A percentile compares a stretch with the other conserved stretches of the same genome.
Conservation (phyloP, 2,888 invertebrate species). For the Dusona sp. region DNA sequence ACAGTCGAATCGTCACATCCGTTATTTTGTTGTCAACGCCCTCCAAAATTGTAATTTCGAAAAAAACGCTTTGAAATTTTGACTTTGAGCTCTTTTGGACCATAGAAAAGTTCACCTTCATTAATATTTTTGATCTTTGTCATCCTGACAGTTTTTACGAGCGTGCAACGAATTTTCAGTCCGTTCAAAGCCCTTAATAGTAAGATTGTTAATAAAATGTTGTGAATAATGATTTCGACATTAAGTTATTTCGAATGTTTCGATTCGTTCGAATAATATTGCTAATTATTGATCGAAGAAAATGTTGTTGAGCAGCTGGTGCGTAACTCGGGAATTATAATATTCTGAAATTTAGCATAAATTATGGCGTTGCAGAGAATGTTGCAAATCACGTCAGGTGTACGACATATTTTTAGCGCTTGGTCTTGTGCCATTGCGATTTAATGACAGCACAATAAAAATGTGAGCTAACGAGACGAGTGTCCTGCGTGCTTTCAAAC, state of each 20-base stretch:
- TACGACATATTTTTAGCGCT: background rate
- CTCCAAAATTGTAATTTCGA: too few species aligned
- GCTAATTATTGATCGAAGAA: background rate
- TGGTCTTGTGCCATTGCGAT: background rate
- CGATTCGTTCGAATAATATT: background rate
- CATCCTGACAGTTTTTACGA: too few species aligned
- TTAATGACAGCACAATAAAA: background rate
- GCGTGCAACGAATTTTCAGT: background rate
- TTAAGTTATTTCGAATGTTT: background rate
- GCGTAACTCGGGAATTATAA: background rate
- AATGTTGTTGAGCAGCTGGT: conserved; percentile 11
- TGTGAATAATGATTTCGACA: background rate
- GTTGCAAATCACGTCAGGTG: conserved; percentile 57
- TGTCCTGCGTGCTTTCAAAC: conserved; percentile 39
- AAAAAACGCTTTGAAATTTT: too few species aligned
- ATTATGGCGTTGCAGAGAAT: conserved; percentile 36
- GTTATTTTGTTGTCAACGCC: too few species aligned
- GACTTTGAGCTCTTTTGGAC: too few species aligned
- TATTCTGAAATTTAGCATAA: conserved; percentile 23
- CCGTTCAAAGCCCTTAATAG: background rate
- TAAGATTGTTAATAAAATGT: background rate
- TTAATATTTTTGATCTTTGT: too few species aligned
- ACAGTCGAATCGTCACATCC: too few species aligned
- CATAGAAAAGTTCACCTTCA: too few species aligned
- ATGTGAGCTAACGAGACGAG: conserved; percentile 13